phyloP scores from a whole-genome alignment of 2,888 invertebrate species.

The Keiferia lycopersicella region DNA sequence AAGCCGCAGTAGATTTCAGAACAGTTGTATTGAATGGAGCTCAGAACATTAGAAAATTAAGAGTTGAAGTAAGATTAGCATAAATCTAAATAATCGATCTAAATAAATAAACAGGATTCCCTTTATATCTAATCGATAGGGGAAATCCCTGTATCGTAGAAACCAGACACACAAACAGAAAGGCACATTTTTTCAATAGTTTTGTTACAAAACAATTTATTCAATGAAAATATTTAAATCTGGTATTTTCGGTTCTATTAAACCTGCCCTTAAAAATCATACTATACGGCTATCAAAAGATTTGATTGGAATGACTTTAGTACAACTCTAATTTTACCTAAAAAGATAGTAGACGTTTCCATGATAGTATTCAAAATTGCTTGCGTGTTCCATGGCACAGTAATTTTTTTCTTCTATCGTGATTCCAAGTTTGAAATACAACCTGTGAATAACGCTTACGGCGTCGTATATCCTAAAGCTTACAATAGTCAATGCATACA shows the following conservation, averaged over 20 bases:
- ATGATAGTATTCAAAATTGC: not conserved
- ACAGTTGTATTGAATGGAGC: too few species aligned
- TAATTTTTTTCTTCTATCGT: not conserved
- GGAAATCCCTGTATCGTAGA: slow-evolving; percentile 6
- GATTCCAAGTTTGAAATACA: slow-evolving; percentile 10
- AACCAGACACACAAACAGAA: slow-evolving; percentile 11
- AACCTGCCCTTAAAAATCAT: too few species aligned
- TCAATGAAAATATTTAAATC: too few species aligned
- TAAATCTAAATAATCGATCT: not conserved
- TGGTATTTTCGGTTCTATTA: too few species aligned
- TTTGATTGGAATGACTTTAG: too few species aligned
- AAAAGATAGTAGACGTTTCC: not conserved
- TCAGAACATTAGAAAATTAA: not conserved
- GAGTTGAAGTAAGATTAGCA: not conserved
- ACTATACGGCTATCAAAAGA: too few species aligned
- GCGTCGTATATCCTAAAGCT: slow-evolving; percentile 11
- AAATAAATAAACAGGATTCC: slow-evolving; percentile 6
- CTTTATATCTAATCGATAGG: not conserved
- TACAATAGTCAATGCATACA: slow-evolving; percentile 5
- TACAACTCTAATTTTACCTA: too few species aligned
- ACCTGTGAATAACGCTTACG: slow-evolving; percentile 16
- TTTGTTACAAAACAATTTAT: too few species aligned
- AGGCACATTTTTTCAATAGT: not conserved
- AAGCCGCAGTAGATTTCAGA: too few species aligned
- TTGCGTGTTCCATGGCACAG: not conserved